Conservation (phyloP, 2,888 invertebrate genomes). For the Nematopogon swammerdamellus region DNA sequence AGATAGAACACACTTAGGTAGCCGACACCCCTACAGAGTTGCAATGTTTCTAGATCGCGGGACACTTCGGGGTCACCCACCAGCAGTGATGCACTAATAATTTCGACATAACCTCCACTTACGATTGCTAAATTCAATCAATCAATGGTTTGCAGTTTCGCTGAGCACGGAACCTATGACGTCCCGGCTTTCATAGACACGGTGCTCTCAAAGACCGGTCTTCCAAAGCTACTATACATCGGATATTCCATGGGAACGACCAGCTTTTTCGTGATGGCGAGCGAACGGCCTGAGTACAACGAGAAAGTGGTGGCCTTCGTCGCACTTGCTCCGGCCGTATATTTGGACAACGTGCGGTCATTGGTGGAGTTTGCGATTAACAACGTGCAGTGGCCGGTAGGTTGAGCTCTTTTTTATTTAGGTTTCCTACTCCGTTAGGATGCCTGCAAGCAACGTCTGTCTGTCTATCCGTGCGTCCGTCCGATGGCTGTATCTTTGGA, state of each 20-base stretch:
- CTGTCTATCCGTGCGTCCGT: too few relatives aligned
- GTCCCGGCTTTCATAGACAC: slow-evolving; percentile 53
- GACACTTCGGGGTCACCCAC: too few relatives aligned
- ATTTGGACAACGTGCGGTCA: slow-evolving; percentile 27
- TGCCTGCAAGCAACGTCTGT: background rate
- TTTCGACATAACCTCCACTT: too few relatives aligned
- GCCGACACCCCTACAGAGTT: too few relatives aligned
- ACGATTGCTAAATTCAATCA: too few relatives aligned
- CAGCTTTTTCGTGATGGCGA: slow-evolving; percentile 53
- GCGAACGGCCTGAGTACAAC: slow-evolving; percentile 53
- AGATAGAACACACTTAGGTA: too few relatives aligned
- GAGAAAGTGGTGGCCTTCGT: slow-evolving; percentile 46
- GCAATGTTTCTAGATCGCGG: too few relatives aligned
- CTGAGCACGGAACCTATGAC: slow-evolving; percentile 59
- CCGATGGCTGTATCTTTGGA: too few relatives aligned
- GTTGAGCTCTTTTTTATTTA: too few relatives aligned
- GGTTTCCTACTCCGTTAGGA: too few relatives aligned
- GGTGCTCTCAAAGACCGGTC: slow-evolving; percentile 36
- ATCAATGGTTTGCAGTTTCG: slow-evolving; percentile 49
- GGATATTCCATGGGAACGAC: slow-evolving; percentile 61
- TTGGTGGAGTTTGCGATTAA: slow-evolving; percentile 21
- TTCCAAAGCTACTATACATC: slow-evolving; percentile 43
- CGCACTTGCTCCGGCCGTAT: slow-evolving; percentile 52
- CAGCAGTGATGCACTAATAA: too few relatives aligned
- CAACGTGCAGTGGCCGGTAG: slow-evolving; percentile 26